phyloP scores from a whole-genome alignment of 2,113 vertebrate species.

The Bubo bubo region DNA sequence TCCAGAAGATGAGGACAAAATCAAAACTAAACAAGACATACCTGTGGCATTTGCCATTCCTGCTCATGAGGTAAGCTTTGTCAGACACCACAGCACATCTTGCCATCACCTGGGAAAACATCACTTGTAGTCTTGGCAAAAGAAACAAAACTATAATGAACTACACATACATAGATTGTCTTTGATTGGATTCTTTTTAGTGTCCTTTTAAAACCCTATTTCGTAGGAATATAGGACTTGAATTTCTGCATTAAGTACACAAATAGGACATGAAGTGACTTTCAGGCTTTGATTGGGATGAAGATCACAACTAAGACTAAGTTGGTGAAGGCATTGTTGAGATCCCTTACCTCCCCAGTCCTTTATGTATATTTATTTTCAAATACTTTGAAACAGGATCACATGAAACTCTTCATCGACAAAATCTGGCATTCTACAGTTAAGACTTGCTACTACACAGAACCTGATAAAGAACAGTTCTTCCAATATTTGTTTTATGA shows the following conservation, averaged over 20 bases:
- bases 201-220: neutral
- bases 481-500: neutral
- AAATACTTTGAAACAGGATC: neutral
- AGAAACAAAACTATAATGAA: neutral
- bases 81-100: neutral
- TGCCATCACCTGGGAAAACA: neutral
- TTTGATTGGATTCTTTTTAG: neutral
- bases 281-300: neutral
- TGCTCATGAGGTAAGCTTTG: slow-evolving; percentile 34
- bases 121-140: neutral
- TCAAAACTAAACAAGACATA: neutral
- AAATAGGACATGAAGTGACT: neutral
- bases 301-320: neutral
- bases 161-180: fast-evolving
- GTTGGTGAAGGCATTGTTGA: neutral
- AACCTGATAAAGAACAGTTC: neutral
- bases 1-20: slow-evolving; percentile 14
- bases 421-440: neutral
- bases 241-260: neutral
- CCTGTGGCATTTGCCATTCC: slow-evolving; percentile 68
- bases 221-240: neutral
- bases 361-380: neutral
- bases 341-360: neutral
- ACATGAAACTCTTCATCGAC: neutral
- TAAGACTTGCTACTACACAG: neutral